Base-by-base conservation (phyloP, 2,113 vertebrate genomes). In the Jacana jacana region DNA sequence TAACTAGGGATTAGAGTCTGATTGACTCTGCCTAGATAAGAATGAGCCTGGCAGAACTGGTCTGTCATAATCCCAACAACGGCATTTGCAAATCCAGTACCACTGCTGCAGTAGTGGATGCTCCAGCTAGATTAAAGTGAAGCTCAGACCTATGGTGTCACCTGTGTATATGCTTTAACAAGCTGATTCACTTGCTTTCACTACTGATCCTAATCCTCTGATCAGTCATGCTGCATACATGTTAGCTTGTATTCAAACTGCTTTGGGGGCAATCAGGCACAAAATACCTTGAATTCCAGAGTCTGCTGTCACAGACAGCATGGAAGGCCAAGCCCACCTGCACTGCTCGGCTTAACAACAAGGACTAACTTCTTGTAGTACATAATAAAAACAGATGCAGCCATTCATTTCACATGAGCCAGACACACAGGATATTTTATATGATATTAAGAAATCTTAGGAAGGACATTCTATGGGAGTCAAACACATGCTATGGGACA, bases 61-160 rank as follows among this genome's bases (percentile, higher is more conserved):
- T 28, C 16, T 93, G 17, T 27, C 48, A 19, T 6, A 51, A 37
- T 12, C 57, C 60, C 63, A 70, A 0, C 0, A 6, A 44, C 2
- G 10, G 4, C 17, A 28, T 44, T 46, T 52, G 23, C 25, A 82
- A 35, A 40, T 23, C 37, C 13, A 4, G 31, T 19, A 4, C 1
- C 10, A 24, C 35, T 37, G 39, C 55, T 49, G 8, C 17, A 25
- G 31, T 10, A 60, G 28, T 2, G 18, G 39, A 4, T 61, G 39
- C 18, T 79, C n/a, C 58, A 51, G 37, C 15, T 3, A 28, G 5
- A 15, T 17, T 6, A 5, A 81, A 80, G 73, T 5, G 37, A 80
- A 16, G 3, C 37, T 78, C 65, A 78, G 37, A 33, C 9, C 15
- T 55, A 19, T 11, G 37, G 13, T 42, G 22, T 42, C 64, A 46